Percentiles rank a stretch among this genome's conserved stretches.
Evolutionary conservation across 2,797 vertebrate genomes (phyloP).

Genomic region (Coccyzus lansbergi): DNA sequence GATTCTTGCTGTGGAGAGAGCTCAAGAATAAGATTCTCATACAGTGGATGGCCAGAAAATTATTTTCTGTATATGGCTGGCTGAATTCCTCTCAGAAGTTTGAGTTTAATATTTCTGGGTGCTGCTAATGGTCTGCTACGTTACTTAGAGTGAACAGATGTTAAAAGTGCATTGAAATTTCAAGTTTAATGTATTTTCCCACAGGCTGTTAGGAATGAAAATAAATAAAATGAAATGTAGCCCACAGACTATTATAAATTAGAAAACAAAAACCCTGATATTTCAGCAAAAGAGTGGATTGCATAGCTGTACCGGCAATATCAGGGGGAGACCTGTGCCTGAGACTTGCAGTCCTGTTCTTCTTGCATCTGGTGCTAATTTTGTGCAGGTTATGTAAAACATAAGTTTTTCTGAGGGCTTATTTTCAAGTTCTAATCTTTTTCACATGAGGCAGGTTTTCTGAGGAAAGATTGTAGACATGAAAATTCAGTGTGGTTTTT

Average conservation of each 20-base stretch:
- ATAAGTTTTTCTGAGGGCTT: not conserved
- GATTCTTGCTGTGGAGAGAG: not conserved
- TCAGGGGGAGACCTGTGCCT: not conserved
- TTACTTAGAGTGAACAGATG: not conserved
- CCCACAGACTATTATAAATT: not conserved
- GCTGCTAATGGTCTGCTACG: not conserved
- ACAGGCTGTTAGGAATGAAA: not conserved
- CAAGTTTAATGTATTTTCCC: not conserved
- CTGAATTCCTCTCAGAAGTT: not conserved
- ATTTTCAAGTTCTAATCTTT: not conserved
- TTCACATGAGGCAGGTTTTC: not conserved
- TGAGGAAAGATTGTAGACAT: not conserved
- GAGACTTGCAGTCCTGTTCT: not conserved
- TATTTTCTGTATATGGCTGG: fast-evolving
- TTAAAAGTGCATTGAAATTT: not conserved
- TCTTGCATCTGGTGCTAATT: not conserved
- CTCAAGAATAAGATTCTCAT: not conserved
- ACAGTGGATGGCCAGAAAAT: not conserved
- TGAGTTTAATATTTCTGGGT: not conserved
- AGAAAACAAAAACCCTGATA: not conserved
- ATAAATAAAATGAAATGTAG: not conserved
- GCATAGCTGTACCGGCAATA: not conserved
- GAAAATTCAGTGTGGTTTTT: not conserved
- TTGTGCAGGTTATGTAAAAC: not conserved
- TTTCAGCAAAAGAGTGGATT: not conserved